These are phyloP conservation scores for Belonocnema kinseyi DNA, from an alignment of 1,140 invertebrate species.

Conservation along the genomic window DNA sequence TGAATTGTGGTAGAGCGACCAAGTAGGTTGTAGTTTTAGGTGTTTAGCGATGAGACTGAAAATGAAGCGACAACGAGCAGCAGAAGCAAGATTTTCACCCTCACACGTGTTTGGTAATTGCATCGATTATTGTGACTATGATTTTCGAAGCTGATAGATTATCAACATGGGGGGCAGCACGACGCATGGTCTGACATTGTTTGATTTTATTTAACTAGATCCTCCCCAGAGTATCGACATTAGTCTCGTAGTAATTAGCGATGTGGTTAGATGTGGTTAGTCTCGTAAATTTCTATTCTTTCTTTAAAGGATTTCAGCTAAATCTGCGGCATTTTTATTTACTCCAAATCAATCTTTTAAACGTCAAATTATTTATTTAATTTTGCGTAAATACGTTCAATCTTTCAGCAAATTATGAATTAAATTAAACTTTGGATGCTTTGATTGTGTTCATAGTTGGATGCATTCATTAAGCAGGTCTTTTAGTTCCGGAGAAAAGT, in stretches of 20 bases:
- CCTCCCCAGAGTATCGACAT: not conserved
- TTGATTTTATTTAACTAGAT: constrained; percentile 15
- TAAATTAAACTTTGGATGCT: too few relatives aligned
- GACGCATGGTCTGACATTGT: constrained; percentile 13
- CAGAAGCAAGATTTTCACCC: constrained; percentile 12
- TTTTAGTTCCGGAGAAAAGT: too few relatives aligned
- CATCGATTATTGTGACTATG: constrained; percentile 28
- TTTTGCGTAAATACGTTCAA: not conserved
- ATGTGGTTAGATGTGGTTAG: constrained; percentile 25
- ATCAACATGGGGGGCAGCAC: constrained; percentile 17
- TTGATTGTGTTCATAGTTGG: too few relatives aligned
- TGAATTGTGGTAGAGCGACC: constrained; percentile 15
- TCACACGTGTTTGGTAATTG: constrained; percentile 27
- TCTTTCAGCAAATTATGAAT: too few relatives aligned
- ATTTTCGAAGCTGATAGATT: constrained; percentile 27
- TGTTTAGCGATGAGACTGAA: constrained; percentile 21
- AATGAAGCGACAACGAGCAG: constrained; percentile 14
- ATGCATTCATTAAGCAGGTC: too few relatives aligned
- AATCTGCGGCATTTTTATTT: too few relatives aligned
- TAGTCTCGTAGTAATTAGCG: constrained; percentile 26
- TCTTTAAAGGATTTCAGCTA: not conserved
- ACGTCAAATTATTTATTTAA: not conserved
- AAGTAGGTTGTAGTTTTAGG: constrained; percentile 25
- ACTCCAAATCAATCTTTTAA: too few relatives aligned
- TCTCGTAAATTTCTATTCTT: not conserved